Percentiles rank a stretch among this genome's conserved stretches.
Evolutionary conservation across 2,113 vertebrate genomes (phyloP).

Genomic region (Sardina pilchardus): DNA sequence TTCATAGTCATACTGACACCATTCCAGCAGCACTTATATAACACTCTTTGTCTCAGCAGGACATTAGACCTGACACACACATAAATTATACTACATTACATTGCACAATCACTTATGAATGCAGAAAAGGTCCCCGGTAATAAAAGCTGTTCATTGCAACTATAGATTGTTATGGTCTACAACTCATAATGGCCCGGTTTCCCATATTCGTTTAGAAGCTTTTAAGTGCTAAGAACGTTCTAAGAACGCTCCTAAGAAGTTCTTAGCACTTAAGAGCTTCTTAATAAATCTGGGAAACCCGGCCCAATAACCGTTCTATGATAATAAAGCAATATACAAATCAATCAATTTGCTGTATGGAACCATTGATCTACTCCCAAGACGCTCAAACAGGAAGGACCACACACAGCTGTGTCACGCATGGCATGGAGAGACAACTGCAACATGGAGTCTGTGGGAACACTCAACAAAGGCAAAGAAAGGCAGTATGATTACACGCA

Average conservation of each 20-base stretch:
- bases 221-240: too few relatives aligned
- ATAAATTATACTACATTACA: background rate
- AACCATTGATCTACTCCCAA: background rate
- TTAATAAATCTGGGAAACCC: too few relatives aligned
- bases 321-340: background rate
- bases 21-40: background rate
- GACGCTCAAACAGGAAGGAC: background rate
- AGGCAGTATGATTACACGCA: background rate
- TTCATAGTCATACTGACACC: background rate
- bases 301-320: background rate
- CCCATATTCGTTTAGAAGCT: too few relatives aligned
- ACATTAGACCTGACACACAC: background rate
- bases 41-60: background rate
- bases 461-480: background rate
- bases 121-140: background rate
- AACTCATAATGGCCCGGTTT: too few relatives aligned
- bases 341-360: background rate
- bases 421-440: background rate
- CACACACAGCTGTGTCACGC: background rate
- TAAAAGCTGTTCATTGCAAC: background rate
- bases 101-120: background rate
- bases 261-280: too few relatives aligned
- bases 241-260: too few relatives aligned
- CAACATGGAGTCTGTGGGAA: background rate
- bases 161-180: background rate